phyloP scores from a whole-genome alignment of 2,797 vertebrate genomes.

The Nyctalus aviator region DNA sequence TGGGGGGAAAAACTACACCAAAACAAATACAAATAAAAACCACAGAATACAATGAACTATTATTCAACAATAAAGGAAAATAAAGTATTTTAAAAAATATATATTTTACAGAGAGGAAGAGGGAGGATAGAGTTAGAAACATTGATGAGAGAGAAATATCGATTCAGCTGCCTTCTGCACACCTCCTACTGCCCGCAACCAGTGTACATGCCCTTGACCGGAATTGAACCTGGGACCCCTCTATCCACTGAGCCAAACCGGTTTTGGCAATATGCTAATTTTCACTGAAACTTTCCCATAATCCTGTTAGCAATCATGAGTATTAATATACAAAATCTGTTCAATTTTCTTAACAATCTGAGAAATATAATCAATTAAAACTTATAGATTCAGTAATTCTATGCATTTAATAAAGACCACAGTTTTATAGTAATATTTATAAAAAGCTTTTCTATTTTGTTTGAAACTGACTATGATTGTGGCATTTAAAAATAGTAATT shows the following conservation, averaged over 20 bases:
- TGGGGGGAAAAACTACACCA: neutral
- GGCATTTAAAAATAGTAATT: constrained; percentile 44
- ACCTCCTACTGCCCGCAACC: too few relatives aligned
- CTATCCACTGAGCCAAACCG: too few relatives aligned
- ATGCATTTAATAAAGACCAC: constrained; percentile 17
- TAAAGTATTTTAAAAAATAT: neutral
- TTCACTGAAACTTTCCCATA: neutral
- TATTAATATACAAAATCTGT: constrained; percentile 31
- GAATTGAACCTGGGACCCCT: too few relatives aligned
- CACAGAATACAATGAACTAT: neutral
- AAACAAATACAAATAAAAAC: neutral
- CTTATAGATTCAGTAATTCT: constrained; percentile 47
- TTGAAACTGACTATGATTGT: neutral
- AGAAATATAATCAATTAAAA: constrained; percentile 18
- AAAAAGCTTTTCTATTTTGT: constrained; percentile 25
- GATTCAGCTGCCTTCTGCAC: too few relatives aligned
- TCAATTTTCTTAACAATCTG: constrained; percentile 20
- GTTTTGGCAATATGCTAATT: neutral
- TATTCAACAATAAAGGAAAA: constrained; percentile 45
- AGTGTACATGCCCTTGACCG: too few relatives aligned
- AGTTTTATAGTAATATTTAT: neutral
- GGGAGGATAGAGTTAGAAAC: too few relatives aligned
- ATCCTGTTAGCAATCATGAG: neutral
- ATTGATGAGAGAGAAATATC: too few relatives aligned
- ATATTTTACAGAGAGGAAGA: too few relatives aligned